phyloP scores from a whole-genome alignment of 2,888 invertebrate genomes.

The Nesidiocoris tenuis region DNA sequence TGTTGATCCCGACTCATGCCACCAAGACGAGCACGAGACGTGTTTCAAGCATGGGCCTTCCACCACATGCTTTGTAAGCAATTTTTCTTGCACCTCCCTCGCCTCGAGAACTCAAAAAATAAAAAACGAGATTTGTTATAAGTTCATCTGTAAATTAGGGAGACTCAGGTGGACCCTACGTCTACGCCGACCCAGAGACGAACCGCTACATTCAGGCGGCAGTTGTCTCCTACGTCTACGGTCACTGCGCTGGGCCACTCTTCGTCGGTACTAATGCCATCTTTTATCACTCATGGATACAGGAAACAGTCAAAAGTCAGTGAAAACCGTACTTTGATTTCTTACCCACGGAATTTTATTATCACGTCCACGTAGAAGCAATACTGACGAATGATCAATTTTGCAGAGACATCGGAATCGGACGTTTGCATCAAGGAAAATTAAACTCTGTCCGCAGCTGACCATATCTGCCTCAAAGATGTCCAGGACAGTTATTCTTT shows the following conservation, averaged over 20 bases:
- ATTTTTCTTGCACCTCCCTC: too few species aligned
- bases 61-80: conserved; percentile 19
- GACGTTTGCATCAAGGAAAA: too few species aligned
- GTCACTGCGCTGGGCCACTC: conserved; percentile 59
- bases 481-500: too few species aligned
- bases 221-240: conserved; percentile 60
- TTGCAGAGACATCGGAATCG: not conserved
- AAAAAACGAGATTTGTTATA: too few species aligned
- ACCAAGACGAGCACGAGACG: not conserved
- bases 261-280: conserved; percentile 62
- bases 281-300: conserved; percentile 22
- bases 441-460: too few species aligned
- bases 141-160: too few species aligned
- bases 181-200: conserved; percentile 58
- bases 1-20: not conserved
- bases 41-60: not conserved
- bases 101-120: too few species aligned
- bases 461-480: too few species aligned
- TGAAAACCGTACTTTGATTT: too few species aligned
- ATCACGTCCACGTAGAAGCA: too few species aligned
- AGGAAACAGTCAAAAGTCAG: conserved; percentile 6
- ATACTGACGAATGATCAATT: too few species aligned
- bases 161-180: conserved; percentile 62
- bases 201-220: conserved; percentile 56
- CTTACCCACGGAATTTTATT: too few species aligned